A percentile compares a stretch with the other conserved stretches of the same genome.
Conservation (phyloP, 2,797 vertebrate species). For the Peromyscus melanophrys region DNA sequence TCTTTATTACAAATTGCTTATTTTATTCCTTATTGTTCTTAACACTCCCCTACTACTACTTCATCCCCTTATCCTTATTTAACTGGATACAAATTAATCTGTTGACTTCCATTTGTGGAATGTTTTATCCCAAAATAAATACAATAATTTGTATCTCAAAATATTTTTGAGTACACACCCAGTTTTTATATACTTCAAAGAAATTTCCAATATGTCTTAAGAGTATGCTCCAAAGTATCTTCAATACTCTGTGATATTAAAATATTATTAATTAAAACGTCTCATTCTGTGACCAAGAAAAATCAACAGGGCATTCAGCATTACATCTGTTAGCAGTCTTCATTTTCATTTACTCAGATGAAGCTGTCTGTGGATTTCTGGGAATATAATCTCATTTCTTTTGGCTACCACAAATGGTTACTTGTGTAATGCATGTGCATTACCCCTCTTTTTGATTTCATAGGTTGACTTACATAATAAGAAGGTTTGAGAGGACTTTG, state of each 20-base stretch:
- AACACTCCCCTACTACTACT: neutral
- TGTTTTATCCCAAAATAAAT: neutral
- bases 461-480: neutral
- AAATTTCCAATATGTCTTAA: neutral
- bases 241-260: neutral
- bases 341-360: fast-evolving
- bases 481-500: neutral
- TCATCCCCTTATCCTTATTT: neutral
- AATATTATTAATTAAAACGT: neutral
- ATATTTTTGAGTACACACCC: neutral
- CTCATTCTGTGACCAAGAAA: neutral
- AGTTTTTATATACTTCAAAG: neutral
- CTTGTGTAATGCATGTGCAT: neutral
- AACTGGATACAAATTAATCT: neutral
- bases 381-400: neutral
- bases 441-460: neutral
- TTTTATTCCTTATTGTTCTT: neutral
- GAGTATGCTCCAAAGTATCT: neutral
- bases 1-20: neutral
- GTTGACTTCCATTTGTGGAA: neutral
- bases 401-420: neutral
- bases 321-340: neutral
- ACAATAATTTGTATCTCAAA: neutral
- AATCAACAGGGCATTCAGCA: neutral
- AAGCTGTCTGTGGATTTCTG: neutral